These are phyloP conservation scores for Chelidonichthys spinosus DNA, from an alignment of 2,797 vertebrate genomes.

Conservation along the genomic window DNA sequence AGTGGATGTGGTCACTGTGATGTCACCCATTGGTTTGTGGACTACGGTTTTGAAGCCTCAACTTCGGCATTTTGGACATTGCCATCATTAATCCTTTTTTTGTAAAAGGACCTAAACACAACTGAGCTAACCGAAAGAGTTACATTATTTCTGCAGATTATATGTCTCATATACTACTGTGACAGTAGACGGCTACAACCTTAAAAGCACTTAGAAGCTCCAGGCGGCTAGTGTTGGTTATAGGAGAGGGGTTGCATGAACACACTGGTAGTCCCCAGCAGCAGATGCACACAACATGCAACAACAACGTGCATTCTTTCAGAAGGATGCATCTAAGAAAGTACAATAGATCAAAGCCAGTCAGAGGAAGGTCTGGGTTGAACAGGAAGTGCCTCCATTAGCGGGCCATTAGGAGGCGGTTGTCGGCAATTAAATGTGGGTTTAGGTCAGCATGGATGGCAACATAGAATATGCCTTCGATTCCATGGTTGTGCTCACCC, in stretches of 20 bases:
- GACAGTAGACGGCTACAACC: no score
- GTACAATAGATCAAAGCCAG: slow-evolving; percentile 13
- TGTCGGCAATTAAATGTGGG: slow-evolving; percentile 14
- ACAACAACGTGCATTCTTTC: neutral
- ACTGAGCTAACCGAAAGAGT: no score
- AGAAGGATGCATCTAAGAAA: neutral
- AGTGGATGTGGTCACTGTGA: no score
- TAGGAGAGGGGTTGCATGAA: neutral
- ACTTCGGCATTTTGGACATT: no score
- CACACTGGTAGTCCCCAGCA: neutral
- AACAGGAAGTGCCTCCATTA: slow-evolving; percentile 50
- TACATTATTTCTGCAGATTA: no score
- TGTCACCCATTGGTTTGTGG: no score
- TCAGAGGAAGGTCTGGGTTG: neutral
- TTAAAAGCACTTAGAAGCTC: no score
- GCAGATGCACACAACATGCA: neutral
- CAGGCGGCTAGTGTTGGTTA: neutral
- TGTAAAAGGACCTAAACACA: no score
- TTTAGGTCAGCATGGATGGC: neutral
- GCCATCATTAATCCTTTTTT: no score
- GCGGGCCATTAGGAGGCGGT: slow-evolving; percentile 15
- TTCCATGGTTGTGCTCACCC: neutral
- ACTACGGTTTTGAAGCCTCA: no score
- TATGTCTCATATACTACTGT: no score
- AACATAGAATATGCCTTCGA: neutral